Evolutionary conservation across 2,888 invertebrate species (phyloP).

Genomic region (Hydriomena furcata): DNA sequence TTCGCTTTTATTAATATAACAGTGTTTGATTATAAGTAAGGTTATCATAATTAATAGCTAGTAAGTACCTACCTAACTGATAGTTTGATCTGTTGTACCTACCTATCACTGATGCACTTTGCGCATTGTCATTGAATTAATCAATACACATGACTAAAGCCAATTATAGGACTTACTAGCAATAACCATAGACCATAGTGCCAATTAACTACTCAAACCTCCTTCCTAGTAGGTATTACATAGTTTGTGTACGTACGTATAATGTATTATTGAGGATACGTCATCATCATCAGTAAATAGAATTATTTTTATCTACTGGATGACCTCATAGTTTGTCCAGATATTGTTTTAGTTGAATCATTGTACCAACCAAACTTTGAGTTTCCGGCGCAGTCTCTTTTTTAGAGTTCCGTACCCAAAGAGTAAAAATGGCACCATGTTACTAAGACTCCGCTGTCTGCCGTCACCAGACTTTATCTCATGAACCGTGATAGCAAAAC

Average conservation of each 20-base stretch:
- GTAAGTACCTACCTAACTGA: no score
- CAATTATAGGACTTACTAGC: conserved; percentile 47
- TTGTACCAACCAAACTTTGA: conserved; percentile 9
- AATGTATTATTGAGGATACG: neutral
- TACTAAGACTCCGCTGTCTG: no score
- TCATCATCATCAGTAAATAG: neutral
- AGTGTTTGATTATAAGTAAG: no score
- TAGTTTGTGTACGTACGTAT: conserved; percentile 10
- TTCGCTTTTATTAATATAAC: no score
- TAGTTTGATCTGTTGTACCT: no score
- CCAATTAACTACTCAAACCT: conserved; percentile 53
- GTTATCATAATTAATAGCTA: no score
- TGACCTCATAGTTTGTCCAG: conserved; percentile 9
- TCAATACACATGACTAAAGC: conserved; percentile 40
- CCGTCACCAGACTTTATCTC: no score
- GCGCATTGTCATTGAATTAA: no score
- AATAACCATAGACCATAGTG: conserved; percentile 48
- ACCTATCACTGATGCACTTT: no score
- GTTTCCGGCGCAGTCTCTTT: conserved; percentile 12
- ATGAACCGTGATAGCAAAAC: no score
- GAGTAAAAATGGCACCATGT: no score
- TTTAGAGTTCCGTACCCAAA: no score
- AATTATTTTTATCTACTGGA: neutral
- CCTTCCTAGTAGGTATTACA: conserved; percentile 29
- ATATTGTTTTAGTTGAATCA: conserved; percentile 15